Percentiles rank a stretch among this genome's conserved stretches.
These are phyloP conservation scores for Galeruca laticollis DNA, from an alignment of 2,888 invertebrate species.

Conservation along the genomic window DNA sequence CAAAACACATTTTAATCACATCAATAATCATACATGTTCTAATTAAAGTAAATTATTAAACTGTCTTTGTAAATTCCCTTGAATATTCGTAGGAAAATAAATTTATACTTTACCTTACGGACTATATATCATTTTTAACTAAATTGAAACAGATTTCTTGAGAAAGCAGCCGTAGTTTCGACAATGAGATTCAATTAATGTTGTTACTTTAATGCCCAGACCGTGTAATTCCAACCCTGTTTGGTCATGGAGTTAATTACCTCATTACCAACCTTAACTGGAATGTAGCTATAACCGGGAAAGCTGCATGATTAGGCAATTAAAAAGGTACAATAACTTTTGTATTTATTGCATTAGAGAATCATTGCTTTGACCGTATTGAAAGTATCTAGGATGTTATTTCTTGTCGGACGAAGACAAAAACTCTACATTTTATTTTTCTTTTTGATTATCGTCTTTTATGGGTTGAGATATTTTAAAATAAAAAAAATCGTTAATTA, in stretches of 20 bases:
- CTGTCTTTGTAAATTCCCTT: no score
- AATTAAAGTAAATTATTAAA: no score
- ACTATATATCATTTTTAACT: neutral
- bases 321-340: conserved; percentile 11
- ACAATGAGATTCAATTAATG: neutral
- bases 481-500: neutral
- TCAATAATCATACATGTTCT: no score
- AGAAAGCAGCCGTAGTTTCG: neutral
- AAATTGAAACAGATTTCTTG: neutral
- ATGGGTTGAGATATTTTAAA: neutral
- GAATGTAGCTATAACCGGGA: conserved; percentile 24
- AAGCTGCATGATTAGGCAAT: conserved; percentile 23
- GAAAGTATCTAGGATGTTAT: conserved; percentile 1
- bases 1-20: no score
- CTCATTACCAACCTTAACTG: conserved; percentile 23
- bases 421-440: neutral
- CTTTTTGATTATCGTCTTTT: neutral
- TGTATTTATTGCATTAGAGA: conserved; percentile 15
- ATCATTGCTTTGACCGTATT: conserved; percentile 10
- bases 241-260: conserved; percentile 20
- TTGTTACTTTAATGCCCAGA: neutral
- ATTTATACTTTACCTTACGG: no score
- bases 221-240: conserved; percentile 7
- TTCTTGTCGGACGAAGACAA: neutral
- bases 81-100: no score